Evolutionary conservation across 2,113 vertebrate species (phyloP).

Genomic region (Embiotoca jacksoni): DNA sequence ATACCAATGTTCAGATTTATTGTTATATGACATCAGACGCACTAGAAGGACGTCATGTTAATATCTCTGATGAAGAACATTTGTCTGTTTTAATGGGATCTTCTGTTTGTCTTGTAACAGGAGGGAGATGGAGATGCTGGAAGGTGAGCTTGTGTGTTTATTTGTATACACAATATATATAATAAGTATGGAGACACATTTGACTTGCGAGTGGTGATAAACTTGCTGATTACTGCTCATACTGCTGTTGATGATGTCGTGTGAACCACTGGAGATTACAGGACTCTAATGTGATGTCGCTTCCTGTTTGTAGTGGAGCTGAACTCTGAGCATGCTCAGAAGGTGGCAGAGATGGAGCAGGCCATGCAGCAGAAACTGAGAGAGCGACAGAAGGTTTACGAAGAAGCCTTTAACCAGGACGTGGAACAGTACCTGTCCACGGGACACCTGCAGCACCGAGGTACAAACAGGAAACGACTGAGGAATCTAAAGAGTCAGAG

Average conservation of each 20-base stretch:
- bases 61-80: background rate
- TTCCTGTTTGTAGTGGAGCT: slow-evolving; percentile 86
- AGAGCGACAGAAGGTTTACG: slow-evolving; percentile 95
- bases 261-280: background rate
- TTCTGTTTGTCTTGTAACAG: slow-evolving; percentile 79
- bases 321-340: slow-evolving; percentile 89
- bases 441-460: slow-evolving; percentile 91
- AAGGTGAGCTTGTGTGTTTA: slow-evolving; percentile 86
- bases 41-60: background rate
- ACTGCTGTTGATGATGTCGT: background rate
- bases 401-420: slow-evolving; percentile 97
- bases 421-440: slow-evolving; percentile 95
- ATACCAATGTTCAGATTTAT: too few relatives aligned
- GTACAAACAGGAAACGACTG: slow-evolving; percentile 60
- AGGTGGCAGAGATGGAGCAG: slow-evolving; percentile 92
- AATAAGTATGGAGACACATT: too few relatives aligned
- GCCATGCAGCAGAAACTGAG: slow-evolving; percentile 90
- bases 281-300: background rate
- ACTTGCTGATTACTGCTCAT: background rate
- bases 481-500: too few relatives aligned
- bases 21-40: background rate
- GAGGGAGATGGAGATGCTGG: slow-evolving; percentile 91
- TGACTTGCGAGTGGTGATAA: too few relatives aligned
- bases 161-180: too few relatives aligned
- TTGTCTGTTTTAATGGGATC: background rate